Percentiles rank a stretch among this genome's conserved stretches.
phyloP scores from a whole-genome alignment of 2,797 vertebrate genomes.

The Galago senegalensis region DNA sequence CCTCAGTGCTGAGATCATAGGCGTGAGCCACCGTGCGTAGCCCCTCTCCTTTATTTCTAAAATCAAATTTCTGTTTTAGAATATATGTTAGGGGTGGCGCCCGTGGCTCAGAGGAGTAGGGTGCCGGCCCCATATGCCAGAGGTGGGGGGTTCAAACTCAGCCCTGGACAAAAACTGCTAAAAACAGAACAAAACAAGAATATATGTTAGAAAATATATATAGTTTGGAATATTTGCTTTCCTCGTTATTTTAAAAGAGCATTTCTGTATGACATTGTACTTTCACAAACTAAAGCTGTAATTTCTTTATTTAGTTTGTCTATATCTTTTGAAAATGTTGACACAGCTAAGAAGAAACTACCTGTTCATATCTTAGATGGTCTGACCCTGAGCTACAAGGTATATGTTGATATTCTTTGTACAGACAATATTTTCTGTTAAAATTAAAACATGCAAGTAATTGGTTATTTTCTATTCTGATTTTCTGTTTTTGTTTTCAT shows the following conservation, averaged over 20 bases:
- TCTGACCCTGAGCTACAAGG: conserved; percentile 97
- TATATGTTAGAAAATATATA: not conserved
- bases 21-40: no score
- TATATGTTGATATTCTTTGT: conserved; percentile 73
- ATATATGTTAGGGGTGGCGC: no score
- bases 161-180: no score
- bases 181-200: not conserved
- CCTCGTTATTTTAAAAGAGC: not conserved
- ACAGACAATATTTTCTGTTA: conserved; percentile 55
- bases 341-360: conserved; percentile 96
- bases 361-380: conserved; percentile 97
- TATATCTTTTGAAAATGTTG: conserved; percentile 95
- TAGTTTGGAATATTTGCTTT: not conserved
- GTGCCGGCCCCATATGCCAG: no score
- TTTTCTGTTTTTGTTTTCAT: conserved; percentile 46
- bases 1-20: no score
- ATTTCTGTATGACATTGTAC: conserved; percentile 8
- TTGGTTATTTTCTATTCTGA: conserved; percentile 4
- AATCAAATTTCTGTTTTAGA: not conserved
- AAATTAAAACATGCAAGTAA: not conserved
- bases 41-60: not conserved
- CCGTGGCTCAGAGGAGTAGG: no score
- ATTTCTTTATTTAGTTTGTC: conserved; percentile 92
- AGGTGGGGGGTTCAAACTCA: no score
- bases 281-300: conserved; percentile 60